Base-by-base conservation (phyloP, 2,888 invertebrate genomes). In the Parapristionchus giblindavisi region DNA sequence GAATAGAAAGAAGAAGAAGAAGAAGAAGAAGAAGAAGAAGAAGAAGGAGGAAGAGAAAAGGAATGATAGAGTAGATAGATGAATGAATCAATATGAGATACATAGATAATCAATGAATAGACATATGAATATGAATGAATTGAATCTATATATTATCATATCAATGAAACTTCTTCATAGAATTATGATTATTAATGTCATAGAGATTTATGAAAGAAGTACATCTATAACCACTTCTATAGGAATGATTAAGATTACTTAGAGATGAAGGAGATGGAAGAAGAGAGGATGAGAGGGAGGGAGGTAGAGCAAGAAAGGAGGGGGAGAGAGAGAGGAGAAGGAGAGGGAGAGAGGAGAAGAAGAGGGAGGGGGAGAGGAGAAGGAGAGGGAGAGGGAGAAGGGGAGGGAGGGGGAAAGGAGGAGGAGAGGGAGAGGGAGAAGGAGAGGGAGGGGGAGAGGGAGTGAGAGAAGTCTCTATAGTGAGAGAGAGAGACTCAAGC, bases 401-500 rank as follows among this genome's bases (percentile, higher is more conserved):
- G 17, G 11, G 2, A 17, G 29, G 21, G 8, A 11, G 58, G 27
- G 21, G 3, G 58, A 58, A 32, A 58, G 6, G 58, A 58, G 63
- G 65, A 68, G 32, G 66, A 48, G 34, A 32, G 11, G 24, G 66
- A 61, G 66, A 29, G 51, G 51, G 48, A n/a, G 29, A 48, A 43
- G 27, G 66, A 68, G 32, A 68, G 66, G 48, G 66, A 61, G 66
- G 21, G 51, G 51, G 48, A n/a, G 29, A 48, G 29, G 27, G 66
- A 68, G 32, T 51, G 66, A 56, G 24, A 56, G 43, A 40, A 63
- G 63, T 24, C 43, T 63, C 32, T 63, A 43, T 24, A 40, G 40
- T 1, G 40, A n/a, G 38, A 63, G n/a, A 27, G 27, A 63, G 56
- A 56, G 21, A 51, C 14, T 21, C 51, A 51, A 17, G 51, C 51